A percentile compares a stretch with the other conserved stretches of the same genome.
phyloP scores from a whole-genome alignment of 2,113 vertebrate genomes.

The Gadus chalcogrammus region DNA sequence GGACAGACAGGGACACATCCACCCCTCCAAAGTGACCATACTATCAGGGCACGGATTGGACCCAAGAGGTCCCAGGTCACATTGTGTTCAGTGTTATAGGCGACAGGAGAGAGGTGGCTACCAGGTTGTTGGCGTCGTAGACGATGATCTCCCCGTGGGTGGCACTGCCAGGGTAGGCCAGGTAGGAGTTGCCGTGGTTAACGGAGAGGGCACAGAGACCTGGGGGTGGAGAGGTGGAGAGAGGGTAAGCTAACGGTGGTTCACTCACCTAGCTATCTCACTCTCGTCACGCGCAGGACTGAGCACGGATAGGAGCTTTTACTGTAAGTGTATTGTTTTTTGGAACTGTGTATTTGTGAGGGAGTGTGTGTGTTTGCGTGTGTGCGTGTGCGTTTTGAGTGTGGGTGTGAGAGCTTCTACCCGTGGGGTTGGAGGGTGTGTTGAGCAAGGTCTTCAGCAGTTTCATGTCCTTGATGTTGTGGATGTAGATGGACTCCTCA shows the following conservation, averaged over 20 bases:
- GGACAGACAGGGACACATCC: conserved; percentile 10
- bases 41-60: too few relatives aligned
- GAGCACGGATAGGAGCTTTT: not conserved
- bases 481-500: conserved; percentile 90
- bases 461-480: conserved; percentile 97
- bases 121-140: conserved; percentile 91
- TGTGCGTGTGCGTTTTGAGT: not conserved
- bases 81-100: too few relatives aligned
- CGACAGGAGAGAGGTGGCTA: conserved; percentile 58
- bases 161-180: conserved; percentile 90
- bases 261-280: too few relatives aligned
- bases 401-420: conserved; percentile 53
- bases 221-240: conserved; percentile 40
- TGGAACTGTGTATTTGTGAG: not conserved
- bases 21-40: not conserved
- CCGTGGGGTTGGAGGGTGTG: conserved; percentile 82
- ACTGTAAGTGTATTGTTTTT: not conserved
- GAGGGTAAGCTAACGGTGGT: too few relatives aligned
- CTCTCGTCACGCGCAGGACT: too few relatives aligned
- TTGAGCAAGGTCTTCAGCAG: conserved; percentile 90
- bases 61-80: too few relatives aligned
- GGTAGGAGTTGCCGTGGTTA: conserved; percentile 92
- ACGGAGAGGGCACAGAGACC: conserved; percentile 92
- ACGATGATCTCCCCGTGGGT: conserved; percentile 88
- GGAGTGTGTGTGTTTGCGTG: not conserved